Evolutionary conservation across 2,888 invertebrate species (phyloP), one percentile per base, ranked within the genome.

Genomic region (Orthosia cruda): DNA sequence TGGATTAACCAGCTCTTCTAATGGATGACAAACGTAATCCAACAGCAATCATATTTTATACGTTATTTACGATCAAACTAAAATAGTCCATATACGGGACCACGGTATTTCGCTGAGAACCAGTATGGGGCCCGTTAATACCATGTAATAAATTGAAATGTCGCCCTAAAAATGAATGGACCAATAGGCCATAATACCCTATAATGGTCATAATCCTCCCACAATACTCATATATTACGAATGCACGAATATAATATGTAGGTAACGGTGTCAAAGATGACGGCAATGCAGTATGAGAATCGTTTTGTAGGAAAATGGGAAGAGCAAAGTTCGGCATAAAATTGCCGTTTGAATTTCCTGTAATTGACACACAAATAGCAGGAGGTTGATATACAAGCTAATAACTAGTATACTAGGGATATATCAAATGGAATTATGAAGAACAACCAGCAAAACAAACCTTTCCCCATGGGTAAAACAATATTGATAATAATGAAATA

Each of bases 181-280:
- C 83, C 86, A 80, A 83, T 86, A 52, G 61, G 26, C 47, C 15
- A 50, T 32, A 71, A 59, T 7, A 55, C 12, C 12, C 49, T 77
- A 86, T 85, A 88, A 87, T 87, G 82, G 89, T 81, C 91, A 86
- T 85, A 88, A 87, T 87, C 83, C 89, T 81, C 91, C 92, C 89
- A 92, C 91, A 79, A 77, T 70, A 72, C 71, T 9, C 83, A 90
- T 93, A 91, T 74, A 55, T 72, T 62, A 81, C 2, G 40, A n/a
- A 68, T 57, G 7, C 59, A 70, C 59, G 54, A 54, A n/a, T n/a
- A 54, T 71, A 78, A 54, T 71, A 78, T 77, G 71, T 73, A 61
- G 68, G 83, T 80, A 90, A 91, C 32, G 58, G 71, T 83, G 74
- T 81, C 82, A 81, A 74, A 75, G 26, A 80, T 65, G 69, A 65